Conservation (phyloP, 2,888 invertebrate genomes). For the Aporophyla lueneburgensis region DNA sequence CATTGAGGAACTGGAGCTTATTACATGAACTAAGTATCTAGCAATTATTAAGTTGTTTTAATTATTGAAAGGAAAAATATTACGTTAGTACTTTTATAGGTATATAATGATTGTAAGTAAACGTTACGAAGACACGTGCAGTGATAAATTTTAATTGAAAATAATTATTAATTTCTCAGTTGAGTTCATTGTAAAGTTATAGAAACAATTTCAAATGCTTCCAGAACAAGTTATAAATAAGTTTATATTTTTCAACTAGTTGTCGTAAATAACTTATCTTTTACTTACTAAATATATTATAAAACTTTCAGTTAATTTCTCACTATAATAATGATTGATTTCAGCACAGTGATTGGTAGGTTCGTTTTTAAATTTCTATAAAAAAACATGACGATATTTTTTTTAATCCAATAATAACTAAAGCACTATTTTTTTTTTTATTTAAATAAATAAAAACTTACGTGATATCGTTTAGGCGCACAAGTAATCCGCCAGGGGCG, state of each 20-base stretch:
- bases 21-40: background rate
- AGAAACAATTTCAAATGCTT: background rate
- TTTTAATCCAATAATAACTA: background rate
- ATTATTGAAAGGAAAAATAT: background rate
- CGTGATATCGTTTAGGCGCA: slow-evolving; percentile 47
- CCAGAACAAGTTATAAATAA: background rate
- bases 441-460: slow-evolving; percentile 59
- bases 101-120: slow-evolving; percentile 12
- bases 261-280: background rate
- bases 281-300: background rate
- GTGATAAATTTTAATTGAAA: slow-evolving; percentile 7
- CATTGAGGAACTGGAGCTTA: background rate
- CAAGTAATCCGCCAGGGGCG: slow-evolving; percentile 41
- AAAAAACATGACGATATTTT: background rate
- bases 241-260: background rate
- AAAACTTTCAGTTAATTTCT: too few species aligned
- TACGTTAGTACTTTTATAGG: background rate
- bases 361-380: background rate
- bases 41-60: background rate
- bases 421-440: background rate
- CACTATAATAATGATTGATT: background rate
- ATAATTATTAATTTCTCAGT: background rate
- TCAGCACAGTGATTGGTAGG: background rate
- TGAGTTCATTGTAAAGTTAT: background rate
- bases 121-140: slow-evolving; percentile 9